Evolutionary conservation across 2,113 vertebrate genomes (phyloP).

Genomic region (Otocyon megalotis): DNA sequence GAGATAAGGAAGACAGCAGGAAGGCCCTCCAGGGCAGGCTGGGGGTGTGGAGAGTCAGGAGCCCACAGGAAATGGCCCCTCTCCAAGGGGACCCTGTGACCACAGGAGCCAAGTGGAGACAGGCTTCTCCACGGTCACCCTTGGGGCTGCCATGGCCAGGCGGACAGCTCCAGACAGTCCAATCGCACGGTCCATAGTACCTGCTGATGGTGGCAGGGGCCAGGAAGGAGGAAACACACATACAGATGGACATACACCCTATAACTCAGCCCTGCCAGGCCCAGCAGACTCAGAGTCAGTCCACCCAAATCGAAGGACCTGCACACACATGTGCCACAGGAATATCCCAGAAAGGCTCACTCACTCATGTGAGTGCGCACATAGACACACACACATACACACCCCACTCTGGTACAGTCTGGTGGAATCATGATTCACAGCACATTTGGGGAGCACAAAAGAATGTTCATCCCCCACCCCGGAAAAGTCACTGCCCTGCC

Average conservation of each 20-base stretch:
- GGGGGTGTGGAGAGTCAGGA: neutral
- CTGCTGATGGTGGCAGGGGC: neutral
- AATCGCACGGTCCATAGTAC: neutral
- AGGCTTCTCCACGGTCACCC: accelerated
- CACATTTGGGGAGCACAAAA: neutral
- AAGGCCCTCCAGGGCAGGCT: neutral
- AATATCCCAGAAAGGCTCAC: accelerated
- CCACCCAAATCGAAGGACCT: accelerated
- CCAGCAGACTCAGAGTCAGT: accelerated
- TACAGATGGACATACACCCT: neutral
- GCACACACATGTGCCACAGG: accelerated
- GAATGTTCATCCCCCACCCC: neutral
- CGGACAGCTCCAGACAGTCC: neutral
- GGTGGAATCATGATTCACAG: neutral
- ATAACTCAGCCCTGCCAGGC: neutral
- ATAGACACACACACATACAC: neutral
- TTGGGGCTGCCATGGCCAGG: neutral
- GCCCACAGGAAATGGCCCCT: neutral
- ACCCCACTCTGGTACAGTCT: no score
- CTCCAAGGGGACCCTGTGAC: neutral
- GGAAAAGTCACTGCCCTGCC: neutral
- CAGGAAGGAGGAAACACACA: neutral
- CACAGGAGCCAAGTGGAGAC: neutral
- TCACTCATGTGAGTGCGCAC: no score
- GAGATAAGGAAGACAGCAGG: neutral